Evolutionary conservation across 1,140 invertebrate species (phyloP), one percentile per base, ranked within the genome.

Genomic region (Camponotus floridanus): DNA sequence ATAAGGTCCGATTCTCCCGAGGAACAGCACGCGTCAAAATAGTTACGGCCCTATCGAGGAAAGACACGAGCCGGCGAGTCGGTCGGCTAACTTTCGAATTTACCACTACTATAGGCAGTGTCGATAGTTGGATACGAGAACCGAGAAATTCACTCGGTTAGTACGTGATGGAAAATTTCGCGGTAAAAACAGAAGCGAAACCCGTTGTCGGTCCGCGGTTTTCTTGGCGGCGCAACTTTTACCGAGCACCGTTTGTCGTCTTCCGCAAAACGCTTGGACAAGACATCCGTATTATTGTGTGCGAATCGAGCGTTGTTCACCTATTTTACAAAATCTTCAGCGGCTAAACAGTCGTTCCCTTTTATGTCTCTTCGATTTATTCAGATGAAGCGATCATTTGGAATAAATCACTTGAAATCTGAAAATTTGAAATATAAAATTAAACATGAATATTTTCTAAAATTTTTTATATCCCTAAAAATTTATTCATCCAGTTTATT

Each of bases 51-150:
- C 92, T 90, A 87, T 87, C 83, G 80, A 90, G 84, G 88, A 93
- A 89, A 91, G 91, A 91, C 85, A 88, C 87, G 80, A 91, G 74
- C 86, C 85, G 68, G 57, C 83, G 87, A 88, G 87, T 92, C 68
- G 86, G 74, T 84, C 90, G 86, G 87, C 91, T 90, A 92, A 94
- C 93, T 94, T 94, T 94, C 93, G 92, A 93, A 94, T 92, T 87
- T 92, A 92, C 92, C 90, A 91, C 87, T 62, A 89, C 90, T 89
- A 87, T 85, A 74, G 70, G 45, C 51, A 68, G 45, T 64, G 76
- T 61, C 21, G 73, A 42, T 87, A 84, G 88, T 84, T 67, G 61
- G 36, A n/a, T 33, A 86, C 48, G 87, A 89, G 86, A 85, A 88
- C 76, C 90, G 91, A 93, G 92, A 93, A 93, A 93, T 94, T 93